These are phyloP conservation scores for Alethe castanea DNA, from an alignment of 2,113 vertebrate genomes.

Conservation along the genomic window DNA sequence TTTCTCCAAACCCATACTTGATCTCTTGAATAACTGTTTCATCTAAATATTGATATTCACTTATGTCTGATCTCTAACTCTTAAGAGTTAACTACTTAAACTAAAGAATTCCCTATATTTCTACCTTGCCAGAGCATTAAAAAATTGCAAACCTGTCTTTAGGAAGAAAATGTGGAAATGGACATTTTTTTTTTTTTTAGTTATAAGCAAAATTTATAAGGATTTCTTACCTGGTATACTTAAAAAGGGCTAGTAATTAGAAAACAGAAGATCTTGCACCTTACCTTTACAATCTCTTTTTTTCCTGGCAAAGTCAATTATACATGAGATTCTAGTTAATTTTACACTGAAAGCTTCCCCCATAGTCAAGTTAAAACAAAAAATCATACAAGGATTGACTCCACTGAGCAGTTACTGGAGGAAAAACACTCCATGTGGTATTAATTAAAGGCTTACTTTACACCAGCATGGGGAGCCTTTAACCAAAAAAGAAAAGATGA, in stretches of 20 bases:
- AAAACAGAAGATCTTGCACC: background rate
- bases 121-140: background rate
- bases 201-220: background rate
- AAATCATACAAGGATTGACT: slow-evolving; percentile 9
- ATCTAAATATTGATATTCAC: background rate
- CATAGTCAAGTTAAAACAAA: slow-evolving; percentile 23
- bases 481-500: slow-evolving; percentile 27
- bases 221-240: background rate
- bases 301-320: slow-evolving; percentile 22
- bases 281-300: background rate
- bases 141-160: background rate
- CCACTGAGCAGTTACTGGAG: background rate
- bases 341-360: background rate
- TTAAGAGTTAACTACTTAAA: background rate
- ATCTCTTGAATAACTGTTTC: background rate
- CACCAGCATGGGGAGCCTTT: background rate
- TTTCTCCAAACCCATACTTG: background rate
- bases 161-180: background rate
- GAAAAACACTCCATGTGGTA: slow-evolving; percentile 32
- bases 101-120: background rate
- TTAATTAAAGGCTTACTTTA: slow-evolving; percentile 52
- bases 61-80: background rate
- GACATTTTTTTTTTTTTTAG: background rate
- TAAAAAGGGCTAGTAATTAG: background rate
- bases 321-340: slow-evolving; percentile 10